A percentile compares a stretch with the other conserved stretches of the same genome.
Evolutionary conservation across 2,888 invertebrate genomes (phyloP).

Genomic region (Drosophila nigritarsus): DNA sequence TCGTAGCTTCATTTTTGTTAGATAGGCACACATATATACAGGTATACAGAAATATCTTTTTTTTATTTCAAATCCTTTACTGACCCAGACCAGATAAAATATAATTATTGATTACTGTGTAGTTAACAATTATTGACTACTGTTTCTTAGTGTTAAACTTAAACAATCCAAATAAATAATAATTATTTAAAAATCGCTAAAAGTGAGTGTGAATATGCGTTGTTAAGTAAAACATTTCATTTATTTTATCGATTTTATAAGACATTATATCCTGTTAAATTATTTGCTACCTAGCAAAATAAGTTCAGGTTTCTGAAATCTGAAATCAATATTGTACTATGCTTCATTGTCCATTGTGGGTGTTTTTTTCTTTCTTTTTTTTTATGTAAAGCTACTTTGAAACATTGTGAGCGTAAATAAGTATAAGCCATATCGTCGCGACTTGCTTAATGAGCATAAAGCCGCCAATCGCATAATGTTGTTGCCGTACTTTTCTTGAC

Average conservation of each 20-base stretch:
- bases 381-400: neutral
- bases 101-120: neutral
- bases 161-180: neutral
- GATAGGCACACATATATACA: neutral
- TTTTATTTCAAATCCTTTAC: neutral
- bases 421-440: constrained; percentile 21
- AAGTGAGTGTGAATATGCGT: neutral
- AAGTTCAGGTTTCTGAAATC: neutral
- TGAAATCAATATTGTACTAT: neutral
- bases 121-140: neutral
- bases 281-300: neutral
- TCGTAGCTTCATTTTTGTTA: neutral
- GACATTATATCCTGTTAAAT: neutral
- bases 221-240: neutral
- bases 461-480: constrained; percentile 51
- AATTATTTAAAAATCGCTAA: neutral
- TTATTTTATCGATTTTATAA: neutral
- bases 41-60: no score
- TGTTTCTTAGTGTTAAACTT: rapidly evolving
- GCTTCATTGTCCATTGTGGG: neutral
- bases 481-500: constrained; percentile 27
- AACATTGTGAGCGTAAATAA: neutral
- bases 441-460: constrained; percentile 48
- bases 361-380: neutral
- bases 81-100: neutral